These are phyloP conservation scores for Chaenocephalus aceratus DNA, from an alignment of 2,113 vertebrate species.

Conservation along the genomic window DNA sequence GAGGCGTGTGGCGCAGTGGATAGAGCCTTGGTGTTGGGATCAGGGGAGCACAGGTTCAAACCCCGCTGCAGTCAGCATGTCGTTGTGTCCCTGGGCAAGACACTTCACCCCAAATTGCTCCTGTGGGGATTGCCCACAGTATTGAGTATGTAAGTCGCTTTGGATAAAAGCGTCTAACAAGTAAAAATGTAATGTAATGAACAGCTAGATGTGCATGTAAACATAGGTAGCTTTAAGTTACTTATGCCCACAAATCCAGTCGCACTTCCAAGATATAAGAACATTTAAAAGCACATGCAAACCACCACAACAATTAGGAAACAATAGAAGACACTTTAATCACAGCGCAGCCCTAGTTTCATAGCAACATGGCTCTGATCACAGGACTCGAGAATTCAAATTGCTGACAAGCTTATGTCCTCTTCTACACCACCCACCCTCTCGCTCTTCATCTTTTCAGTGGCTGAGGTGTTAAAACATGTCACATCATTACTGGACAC, in stretches of 20 bases:
- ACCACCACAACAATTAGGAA: constrained; percentile 78
- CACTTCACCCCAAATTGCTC: too few relatives aligned
- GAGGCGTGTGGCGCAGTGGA: too few relatives aligned
- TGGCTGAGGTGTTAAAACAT: constrained; percentile 48
- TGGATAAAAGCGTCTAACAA: too few relatives aligned
- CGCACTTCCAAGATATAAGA: constrained; percentile 41
- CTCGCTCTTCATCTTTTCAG: constrained; percentile 53
- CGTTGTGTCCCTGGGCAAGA: too few relatives aligned
- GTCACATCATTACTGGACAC: constrained; percentile 44
- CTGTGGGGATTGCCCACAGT: too few relatives aligned
- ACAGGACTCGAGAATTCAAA: constrained; percentile 64
- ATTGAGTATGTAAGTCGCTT: too few relatives aligned
- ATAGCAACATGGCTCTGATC: constrained; percentile 81
- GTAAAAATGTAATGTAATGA: too few relatives aligned
- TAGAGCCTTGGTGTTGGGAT: too few relatives aligned
- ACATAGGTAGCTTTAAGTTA: constrained; percentile 15
- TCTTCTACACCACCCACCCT: constrained; percentile 49
- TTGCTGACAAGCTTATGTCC: constrained; percentile 71
- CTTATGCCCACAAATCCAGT: constrained; percentile 5
- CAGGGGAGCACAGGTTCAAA: too few relatives aligned
- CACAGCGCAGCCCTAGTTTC: constrained; percentile 81
- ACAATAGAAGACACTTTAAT: constrained; percentile 85
- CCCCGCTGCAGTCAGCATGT: too few relatives aligned
- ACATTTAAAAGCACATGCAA: constrained; percentile 63
- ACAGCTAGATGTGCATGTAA: constrained; percentile 2